phyloP scores from a whole-genome alignment of 2,888 invertebrate genomes.

The Xanthorhoe spadicearia region DNA sequence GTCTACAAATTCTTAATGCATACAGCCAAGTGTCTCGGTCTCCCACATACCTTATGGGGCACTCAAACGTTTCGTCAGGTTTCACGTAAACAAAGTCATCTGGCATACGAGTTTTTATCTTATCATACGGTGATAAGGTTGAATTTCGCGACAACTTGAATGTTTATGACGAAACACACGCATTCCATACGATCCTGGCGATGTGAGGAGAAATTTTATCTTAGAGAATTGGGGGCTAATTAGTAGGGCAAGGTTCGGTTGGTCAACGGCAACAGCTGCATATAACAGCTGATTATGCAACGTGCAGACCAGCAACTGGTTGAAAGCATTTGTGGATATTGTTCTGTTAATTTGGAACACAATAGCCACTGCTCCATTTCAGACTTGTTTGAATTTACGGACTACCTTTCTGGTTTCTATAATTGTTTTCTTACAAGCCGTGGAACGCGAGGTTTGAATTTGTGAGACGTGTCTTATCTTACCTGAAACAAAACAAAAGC shows the following conservation, averaged over 20 bases:
- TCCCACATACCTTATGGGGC: constrained; percentile 69
- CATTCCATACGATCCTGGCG: constrained; percentile 57
- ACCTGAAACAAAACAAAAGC: constrained; percentile 52
- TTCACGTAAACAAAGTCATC: constrained; percentile 66
- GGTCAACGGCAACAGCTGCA: constrained; percentile 42
- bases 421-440: constrained; percentile 14
- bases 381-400: constrained; percentile 31
- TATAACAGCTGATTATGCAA: constrained; percentile 35
- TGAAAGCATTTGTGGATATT: constrained; percentile 34
- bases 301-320: constrained; percentile 33
- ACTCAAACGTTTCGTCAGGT: constrained; percentile 66
- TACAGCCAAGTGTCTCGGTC: constrained; percentile 51
- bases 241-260: constrained; percentile 60
- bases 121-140: constrained; percentile 44
- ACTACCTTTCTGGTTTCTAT: constrained; percentile 28
- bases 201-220: constrained; percentile 53
- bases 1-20: constrained; percentile 52
- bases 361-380: constrained; percentile 38
- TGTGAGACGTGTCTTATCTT: constrained; percentile 41
- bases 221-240: constrained; percentile 64
- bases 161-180: constrained; percentile 55
- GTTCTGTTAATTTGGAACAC: constrained; percentile 41
- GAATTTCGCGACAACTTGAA: constrained; percentile 34
- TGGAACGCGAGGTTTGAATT: constrained; percentile 19
- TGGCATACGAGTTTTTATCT: constrained; percentile 46